Base-by-base conservation (phyloP, 1,140 invertebrate species). In the Aphelenchoides fujianensis region DNA sequence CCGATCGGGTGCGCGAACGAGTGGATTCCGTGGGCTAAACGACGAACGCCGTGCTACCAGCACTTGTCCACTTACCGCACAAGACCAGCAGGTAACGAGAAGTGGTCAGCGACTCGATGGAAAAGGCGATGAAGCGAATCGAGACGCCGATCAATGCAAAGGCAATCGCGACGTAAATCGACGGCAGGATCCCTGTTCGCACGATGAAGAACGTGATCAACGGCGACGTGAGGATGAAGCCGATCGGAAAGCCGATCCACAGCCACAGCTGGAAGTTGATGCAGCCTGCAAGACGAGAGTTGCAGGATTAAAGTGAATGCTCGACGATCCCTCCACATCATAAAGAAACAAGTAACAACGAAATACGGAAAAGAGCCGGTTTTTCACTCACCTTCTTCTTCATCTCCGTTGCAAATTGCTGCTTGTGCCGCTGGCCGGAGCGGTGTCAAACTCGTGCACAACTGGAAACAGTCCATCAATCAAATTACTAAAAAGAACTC, bases 71-170 rank as follows among this genome's bases (percentile, higher is more conserved):
- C 34, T 32, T 66, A 66, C 63, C 16, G 31, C 16, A 12, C 16
- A 66, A 48, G 53, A 66, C 36, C 16, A 66, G n/a, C 32, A 37
- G 31, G 32, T 36, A 66, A 12, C 16, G 63, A 66, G 37, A 66
- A 48, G 23, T 12, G 2, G n/a, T 19, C 19, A 66, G 12, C 23
- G 36, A 23, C 12, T 34, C 16, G 1, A 66, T 2, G 31, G n/a
- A 32, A 9, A 66, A 66, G n/a, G 16, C 63, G n/a, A 16, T 1
- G 32, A 66, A 66, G 1, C 34, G 19, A 37, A 55, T 66, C 31
- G 32, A 12, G n/a, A 66, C 31, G n/a, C 63, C 32, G 2, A 66
- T 30, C 63, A 66, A 37, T 12, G 36, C 63, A n/a, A 66, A 35
- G 32, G 34, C n/a, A 19, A 35, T 66, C 30, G n/a, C 16, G 12